These are phyloP conservation scores for Nerophis ophidion DNA, from an alignment of 2,113 vertebrate species.

Conservation along the genomic window DNA sequence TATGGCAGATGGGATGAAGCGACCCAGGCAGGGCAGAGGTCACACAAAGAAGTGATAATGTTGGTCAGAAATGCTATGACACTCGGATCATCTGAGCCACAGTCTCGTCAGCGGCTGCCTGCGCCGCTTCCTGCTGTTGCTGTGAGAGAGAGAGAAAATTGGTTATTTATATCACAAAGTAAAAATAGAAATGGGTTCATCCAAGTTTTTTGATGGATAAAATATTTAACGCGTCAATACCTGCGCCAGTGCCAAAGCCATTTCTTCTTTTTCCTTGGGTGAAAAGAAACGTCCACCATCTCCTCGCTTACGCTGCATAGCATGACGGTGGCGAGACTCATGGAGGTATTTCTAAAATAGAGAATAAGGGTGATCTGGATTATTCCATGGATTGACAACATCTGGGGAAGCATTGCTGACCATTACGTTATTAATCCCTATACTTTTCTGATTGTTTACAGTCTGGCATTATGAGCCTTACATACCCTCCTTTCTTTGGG, in stretches of 20 bases:
- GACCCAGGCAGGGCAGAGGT: slow-evolving; percentile 27
- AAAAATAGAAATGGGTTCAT: not conserved
- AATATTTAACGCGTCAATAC: slow-evolving; percentile 46
- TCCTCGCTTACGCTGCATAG: slow-evolving; percentile 93
- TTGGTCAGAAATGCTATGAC: slow-evolving; percentile 71
- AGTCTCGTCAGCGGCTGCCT: slow-evolving; percentile 81
- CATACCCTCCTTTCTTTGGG: slow-evolving; percentile 96
- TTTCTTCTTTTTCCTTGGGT: slow-evolving; percentile 90
- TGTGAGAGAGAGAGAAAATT: not conserved
- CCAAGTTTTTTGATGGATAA: not conserved
- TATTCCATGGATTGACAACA: not conserved
- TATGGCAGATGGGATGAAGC: slow-evolving; percentile 27
- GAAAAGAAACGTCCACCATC: slow-evolving; percentile 97
- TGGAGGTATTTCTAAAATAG: slow-evolving; percentile 90
- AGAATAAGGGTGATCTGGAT: not conserved
- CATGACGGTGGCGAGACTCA: slow-evolving; percentile 92
- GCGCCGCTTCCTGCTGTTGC: slow-evolving; percentile 75
- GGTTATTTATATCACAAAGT: not conserved
- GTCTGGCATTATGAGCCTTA: slow-evolving; percentile 43
- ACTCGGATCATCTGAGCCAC: slow-evolving; percentile 94
- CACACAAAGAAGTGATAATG: slow-evolving; percentile 14
- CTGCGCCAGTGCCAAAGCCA: slow-evolving; percentile 77
- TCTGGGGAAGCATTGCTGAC: no score
- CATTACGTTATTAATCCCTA: no score
- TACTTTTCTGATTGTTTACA: no score